Base-by-base conservation (phyloP, 2,113 vertebrate genomes). In the Dolichallabes microphthalmus region DNA sequence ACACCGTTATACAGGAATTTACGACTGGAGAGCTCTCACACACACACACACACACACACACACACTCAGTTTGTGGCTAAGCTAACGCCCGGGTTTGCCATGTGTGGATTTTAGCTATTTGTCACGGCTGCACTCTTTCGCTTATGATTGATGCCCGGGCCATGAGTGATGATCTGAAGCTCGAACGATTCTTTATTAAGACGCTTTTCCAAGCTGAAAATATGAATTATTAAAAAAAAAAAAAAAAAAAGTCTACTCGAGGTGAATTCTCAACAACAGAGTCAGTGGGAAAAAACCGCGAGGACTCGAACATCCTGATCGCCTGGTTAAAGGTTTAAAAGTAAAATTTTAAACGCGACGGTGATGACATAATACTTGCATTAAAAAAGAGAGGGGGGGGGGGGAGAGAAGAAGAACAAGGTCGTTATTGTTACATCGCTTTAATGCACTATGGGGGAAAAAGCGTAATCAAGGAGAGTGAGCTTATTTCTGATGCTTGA, bases 101-200 rank as follows among this genome's bases (percentile, higher is more conserved):
- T 84, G 35, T 83, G 66, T 35, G 85, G 84, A 89, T 88, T 77
- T 83, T 71, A 87, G 89, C 91, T 90, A 91, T 94, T 93, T 91
- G 90, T 93, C 92, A 92, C 30, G 85, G 82, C 88, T 82, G 86
- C 82, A 84, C 87, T 83, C 86, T 85, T 74, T 81, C 30, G 71
- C 86, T 91, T 90, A 91, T 93, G 93, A 92, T 90, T 91, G 89
- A 94, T 93, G 86, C 84, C 60, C 55, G 78, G 85, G 83, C 90
- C 87, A 60, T 45, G n/a, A 84, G 68, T 89, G 90, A 88, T 88
- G 87, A 92, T 91, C 89, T 88, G 85, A 86, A 89, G 89, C 87
- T 81, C 90, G 19, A 85, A 87, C 84, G 88, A 88, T 89, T 90
- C 91, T 90, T 89, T 90, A 93, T 93, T 93, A 92, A 92, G 92